Evolutionary conservation across 1,140 invertebrate species (phyloP), one percentile per base, ranked within the genome.

Genomic region (Neuroterus valhalla): DNA sequence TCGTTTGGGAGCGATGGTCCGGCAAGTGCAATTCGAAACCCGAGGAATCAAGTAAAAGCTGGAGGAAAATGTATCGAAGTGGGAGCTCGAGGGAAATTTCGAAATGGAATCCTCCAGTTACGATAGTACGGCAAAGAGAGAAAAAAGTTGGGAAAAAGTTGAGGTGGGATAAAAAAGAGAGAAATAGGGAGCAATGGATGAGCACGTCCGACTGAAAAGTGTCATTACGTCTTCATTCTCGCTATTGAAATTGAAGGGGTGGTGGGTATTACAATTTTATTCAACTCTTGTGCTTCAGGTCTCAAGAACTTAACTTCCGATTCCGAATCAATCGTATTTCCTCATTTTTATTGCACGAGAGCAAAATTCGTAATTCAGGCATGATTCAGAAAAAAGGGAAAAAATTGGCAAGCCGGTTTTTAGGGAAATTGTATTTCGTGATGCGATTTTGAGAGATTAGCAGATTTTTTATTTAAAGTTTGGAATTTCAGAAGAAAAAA

Each of bases 161-260:
- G 23, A 52, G 19, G 23, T 19, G 23, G 19, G 10, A 21, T 21
- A 17, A 52, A 11, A 50, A 21, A 19, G 48, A 21, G n/a, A 19
- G 21, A 50, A 50, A n/a, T 11, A 19, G 21, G 21, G 17, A 8
- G 19, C 17, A 17, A 50, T 62, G 55, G 14, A 62, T 12, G 55
- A 62, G 55, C 55, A 62, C 55, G 55, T 62, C 31, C 55, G 55
- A 62, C 55, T 62, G 21, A 11, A 62, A 62, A 62, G 55, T 62
- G 55, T 62, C 55, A 62, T 62, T 62, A 62, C 23, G 55, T 62
- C 55, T 62, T 62, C 55, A 62, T 62, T 62, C 23, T 62, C 26
- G 55, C 55, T 62, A 62, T 38, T 62, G 55, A 62, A 62, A 62
- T 62, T 62, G 23, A 62, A 62, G 52, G 15, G 52, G 52, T 62